phyloP scores from a whole-genome alignment of 2,888 invertebrate species.

The Proisotoma minuta region DNA sequence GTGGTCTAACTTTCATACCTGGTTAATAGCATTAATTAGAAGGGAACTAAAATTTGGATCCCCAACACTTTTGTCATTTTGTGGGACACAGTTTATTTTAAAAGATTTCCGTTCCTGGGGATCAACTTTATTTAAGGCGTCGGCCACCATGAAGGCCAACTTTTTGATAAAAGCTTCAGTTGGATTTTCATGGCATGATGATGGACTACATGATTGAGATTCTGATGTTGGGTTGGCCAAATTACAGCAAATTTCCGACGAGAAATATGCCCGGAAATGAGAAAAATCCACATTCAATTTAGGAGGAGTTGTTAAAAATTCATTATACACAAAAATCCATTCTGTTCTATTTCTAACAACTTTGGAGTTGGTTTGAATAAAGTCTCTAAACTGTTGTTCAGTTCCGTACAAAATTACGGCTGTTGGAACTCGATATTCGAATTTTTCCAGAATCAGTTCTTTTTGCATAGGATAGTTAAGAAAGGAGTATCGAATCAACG shows the following conservation, averaged over 20 bases:
- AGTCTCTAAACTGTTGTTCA: slow-evolving; percentile 31
- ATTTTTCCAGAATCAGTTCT: slow-evolving; percentile 42
- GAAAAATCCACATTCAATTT: slow-evolving; percentile 41
- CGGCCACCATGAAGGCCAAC: slow-evolving; percentile 36
- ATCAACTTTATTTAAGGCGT: slow-evolving; percentile 27
- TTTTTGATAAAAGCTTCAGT: slow-evolving; percentile 31
- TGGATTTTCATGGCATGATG: slow-evolving; percentile 30
- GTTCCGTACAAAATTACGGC: slow-evolving; percentile 41
- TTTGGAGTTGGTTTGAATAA: slow-evolving; percentile 24
- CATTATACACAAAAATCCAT: slow-evolving; percentile 43
- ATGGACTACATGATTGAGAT: slow-evolving; percentile 22
- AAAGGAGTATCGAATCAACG: slow-evolving; percentile 45
- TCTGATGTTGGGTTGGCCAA: slow-evolving; percentile 22
- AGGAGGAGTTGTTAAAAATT: slow-evolving; percentile 23
- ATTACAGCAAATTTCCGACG: slow-evolving; percentile 33
- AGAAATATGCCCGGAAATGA: slow-evolving; percentile 36
- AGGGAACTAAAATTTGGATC: slow-evolving; percentile 21
- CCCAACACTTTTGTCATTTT: slow-evolving; percentile 13
- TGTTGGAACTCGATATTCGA: slow-evolving; percentile 45
- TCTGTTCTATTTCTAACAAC: slow-evolving; percentile 41
- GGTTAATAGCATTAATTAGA: slow-evolving; percentile 17
- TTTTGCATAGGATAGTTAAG: slow-evolving; percentile 36
- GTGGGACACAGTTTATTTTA: slow-evolving; percentile 20
- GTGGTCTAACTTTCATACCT: no score
- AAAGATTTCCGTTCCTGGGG: slow-evolving; percentile 16